Evolutionary conservation across 2,888 invertebrate species (phyloP).

Genomic region (Pristionchus fissidentatus): DNA sequence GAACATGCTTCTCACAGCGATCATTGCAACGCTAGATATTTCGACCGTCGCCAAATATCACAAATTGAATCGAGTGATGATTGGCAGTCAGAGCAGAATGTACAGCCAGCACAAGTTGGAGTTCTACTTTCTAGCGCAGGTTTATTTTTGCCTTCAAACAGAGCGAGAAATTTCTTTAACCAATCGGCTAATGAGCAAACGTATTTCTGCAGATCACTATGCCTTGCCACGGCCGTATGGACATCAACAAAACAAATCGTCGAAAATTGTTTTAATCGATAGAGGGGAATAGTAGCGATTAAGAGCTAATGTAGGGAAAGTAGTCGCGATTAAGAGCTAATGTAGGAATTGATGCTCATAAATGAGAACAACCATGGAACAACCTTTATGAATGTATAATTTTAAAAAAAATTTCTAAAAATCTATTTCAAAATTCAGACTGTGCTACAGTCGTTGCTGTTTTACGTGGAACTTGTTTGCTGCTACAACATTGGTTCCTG

Average conservation of each 20-base stretch:
- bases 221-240: neutral
- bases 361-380: neutral
- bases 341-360: neutral
- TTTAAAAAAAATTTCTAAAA: neutral
- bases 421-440: constrained; percentile 12
- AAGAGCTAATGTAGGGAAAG: too few species aligned
- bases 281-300: neutral
- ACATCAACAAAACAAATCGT: too few species aligned
- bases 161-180: too few species aligned
- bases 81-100: too few species aligned
- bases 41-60: neutral
- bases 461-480: constrained; percentile 36
- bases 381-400: neutral
- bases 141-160: neutral
- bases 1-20: constrained; percentile 34
- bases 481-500: constrained; percentile 28
- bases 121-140: constrained; percentile 32
- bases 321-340: too few species aligned
- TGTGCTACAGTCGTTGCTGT: neutral
- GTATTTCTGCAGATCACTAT: too few species aligned
- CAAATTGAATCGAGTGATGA: neutral
- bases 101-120: constrained; percentile 6
- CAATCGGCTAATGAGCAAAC: too few species aligned
- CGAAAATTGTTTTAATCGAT: neutral
- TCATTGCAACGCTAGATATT: constrained; percentile 20